Evolutionary conservation across 2,113 vertebrate genomes (phyloP).

Genomic region (Galeopterus variegatus): DNA sequence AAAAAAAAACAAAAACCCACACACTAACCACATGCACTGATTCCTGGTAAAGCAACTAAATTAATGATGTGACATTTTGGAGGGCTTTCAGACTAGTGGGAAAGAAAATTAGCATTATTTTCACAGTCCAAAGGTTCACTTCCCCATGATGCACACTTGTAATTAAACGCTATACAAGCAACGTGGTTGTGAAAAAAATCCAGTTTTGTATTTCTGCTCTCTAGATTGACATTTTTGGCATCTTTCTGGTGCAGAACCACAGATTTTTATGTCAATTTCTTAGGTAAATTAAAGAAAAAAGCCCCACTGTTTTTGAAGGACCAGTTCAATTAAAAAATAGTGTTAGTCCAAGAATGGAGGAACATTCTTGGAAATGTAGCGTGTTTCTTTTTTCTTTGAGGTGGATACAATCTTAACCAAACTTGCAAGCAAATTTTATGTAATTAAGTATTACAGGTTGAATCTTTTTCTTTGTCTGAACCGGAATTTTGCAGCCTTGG

Average conservation of each 20-base stretch:
- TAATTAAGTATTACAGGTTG: neutral
- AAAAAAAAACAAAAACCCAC: neutral
- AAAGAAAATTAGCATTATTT: conserved; percentile 74
- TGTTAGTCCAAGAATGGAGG: conserved; percentile 76
- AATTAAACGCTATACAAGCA: conserved; percentile 41
- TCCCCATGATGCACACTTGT: conserved; percentile 10
- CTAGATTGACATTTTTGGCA: conserved; percentile 50
- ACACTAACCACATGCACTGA: conserved; percentile 48
- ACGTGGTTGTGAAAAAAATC: conserved; percentile 18
- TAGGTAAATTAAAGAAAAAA: conserved; percentile 79
- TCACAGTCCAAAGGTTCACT: conserved; percentile 71
- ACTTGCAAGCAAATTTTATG: conserved; percentile 35
- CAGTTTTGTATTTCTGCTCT: conserved; percentile 34
- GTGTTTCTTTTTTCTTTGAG: conserved; percentile 58
- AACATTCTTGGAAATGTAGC: conserved; percentile 81
- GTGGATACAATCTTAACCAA: neutral
- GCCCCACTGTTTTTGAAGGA: conserved; percentile 55
- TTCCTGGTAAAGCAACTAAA: conserved; percentile 81
- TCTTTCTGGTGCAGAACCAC: conserved; percentile 42
- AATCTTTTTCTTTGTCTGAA: neutral
- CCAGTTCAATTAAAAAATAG: conserved; percentile 62
- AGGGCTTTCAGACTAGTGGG: conserved; percentile 52
- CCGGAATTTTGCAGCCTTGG: neutral
- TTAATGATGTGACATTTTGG: conserved; percentile 77
- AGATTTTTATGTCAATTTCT: conserved; percentile 69